These are phyloP conservation scores for Sapajus apella DNA, from an alignment of 2,113 vertebrate species.

Conservation along the genomic window DNA sequence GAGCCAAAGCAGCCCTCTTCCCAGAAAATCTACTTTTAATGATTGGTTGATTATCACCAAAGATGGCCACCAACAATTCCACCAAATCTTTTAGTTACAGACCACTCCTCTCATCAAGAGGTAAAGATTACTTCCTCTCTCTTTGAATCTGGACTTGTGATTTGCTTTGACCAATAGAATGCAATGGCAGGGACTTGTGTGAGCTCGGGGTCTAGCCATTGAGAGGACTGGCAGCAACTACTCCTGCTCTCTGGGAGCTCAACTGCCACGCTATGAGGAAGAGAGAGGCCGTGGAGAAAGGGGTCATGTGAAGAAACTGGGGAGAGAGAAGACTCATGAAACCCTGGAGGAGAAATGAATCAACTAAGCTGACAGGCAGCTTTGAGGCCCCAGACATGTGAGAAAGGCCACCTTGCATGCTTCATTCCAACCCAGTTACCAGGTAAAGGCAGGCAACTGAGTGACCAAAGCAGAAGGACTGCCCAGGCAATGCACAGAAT, in stretches of 20 bases:
- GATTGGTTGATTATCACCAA: background rate
- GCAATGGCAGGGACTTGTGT: background rate
- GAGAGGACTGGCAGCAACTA: background rate
- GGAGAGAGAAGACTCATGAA: background rate
- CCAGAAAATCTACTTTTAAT: background rate
- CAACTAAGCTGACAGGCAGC: background rate
- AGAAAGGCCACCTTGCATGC: background rate
- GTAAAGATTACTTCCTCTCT: background rate
- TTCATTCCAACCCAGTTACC: background rate
- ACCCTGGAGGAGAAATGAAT: background rate
- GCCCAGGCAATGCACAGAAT: background rate
- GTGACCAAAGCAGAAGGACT: background rate
- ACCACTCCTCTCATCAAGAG: background rate
- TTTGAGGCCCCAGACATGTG: no score
- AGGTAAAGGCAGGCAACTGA: background rate
- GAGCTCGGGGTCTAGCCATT: background rate
- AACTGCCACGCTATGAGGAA: background rate
- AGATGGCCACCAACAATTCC: background rate
- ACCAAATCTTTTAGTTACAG: background rate
- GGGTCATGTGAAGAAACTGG: background rate
- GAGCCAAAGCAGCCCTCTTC: background rate
- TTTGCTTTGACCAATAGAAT: background rate
- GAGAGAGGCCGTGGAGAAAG: background rate
- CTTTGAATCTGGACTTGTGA: background rate
- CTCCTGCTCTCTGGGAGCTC: background rate